These are phyloP conservation scores for Drosophila rellima DNA, from an alignment of 2,888 invertebrate genomes.

Conservation along the genomic window DNA sequence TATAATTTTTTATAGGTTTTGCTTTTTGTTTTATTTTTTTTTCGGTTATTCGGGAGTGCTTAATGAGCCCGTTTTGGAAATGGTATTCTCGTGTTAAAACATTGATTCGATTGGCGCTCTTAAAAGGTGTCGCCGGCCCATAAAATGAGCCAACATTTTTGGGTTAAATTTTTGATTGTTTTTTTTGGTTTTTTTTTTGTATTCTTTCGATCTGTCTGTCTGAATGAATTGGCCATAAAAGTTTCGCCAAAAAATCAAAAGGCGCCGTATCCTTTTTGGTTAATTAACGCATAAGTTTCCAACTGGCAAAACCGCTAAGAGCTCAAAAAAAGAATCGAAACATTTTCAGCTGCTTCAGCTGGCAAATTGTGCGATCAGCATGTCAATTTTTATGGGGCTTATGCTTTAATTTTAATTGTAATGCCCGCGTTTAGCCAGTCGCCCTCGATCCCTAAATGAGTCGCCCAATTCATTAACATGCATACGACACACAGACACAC, in stretches of 20 bases:
- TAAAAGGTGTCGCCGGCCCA: conserved; percentile 77
- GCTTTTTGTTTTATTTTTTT: conserved; percentile 24
- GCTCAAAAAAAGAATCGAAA: not conserved
- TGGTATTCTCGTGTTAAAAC: conserved; percentile 82
- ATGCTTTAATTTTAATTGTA: conserved; percentile 63
- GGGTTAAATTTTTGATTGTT: conserved; percentile 11
- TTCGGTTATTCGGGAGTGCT: conserved; percentile 62
- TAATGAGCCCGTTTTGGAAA: conserved; percentile 78
- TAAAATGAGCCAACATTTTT: conserved; percentile 55
- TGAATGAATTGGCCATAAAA: conserved; percentile 60
- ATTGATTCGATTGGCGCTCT: conserved; percentile 81
- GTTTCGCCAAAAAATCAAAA: conserved; percentile 66
- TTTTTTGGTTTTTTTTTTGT: conserved; percentile 15
- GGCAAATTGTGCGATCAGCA: conserved; percentile 50
- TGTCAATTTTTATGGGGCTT: conserved; percentile 62
- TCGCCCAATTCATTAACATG: conserved; percentile 66
- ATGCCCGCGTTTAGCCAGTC: conserved; percentile 58
- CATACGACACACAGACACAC: conserved; percentile 14
- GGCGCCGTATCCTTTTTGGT: conserved; percentile 70
- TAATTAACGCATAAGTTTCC: conserved; percentile 66
- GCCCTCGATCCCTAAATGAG: conserved; percentile 32
- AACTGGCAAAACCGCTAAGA: conserved; percentile 28
- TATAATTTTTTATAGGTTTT: conserved; percentile 12
- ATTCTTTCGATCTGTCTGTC: conserved; percentile 8
- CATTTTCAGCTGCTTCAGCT: conserved; percentile 66